Evolutionary conservation across 2,797 vertebrate genomes (phyloP).

Genomic region (Ambastaia sidthimunki): DNA sequence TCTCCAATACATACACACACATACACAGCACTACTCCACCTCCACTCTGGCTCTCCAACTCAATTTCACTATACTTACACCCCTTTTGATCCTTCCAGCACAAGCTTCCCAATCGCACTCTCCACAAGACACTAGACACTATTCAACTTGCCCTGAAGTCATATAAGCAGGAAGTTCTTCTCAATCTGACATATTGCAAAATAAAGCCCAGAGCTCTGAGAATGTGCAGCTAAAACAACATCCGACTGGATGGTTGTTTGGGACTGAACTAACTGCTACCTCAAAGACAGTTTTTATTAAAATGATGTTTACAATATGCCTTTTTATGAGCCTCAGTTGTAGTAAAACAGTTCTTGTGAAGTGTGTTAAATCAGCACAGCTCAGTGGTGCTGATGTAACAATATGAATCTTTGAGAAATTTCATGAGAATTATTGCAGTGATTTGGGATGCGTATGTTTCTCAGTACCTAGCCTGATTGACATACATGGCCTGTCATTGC

Average conservation of each 20-base stretch:
- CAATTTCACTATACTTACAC: conserved; percentile 50
- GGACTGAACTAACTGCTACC: conserved; percentile 28
- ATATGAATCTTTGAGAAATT: conserved; percentile 46
- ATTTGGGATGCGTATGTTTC: conserved; percentile 17
- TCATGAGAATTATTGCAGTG: conserved; percentile 33
- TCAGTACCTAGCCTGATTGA: neutral
- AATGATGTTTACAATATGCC: conserved; percentile 48
- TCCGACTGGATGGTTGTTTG: conserved; percentile 30
- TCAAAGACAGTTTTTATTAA: conserved; percentile 50
- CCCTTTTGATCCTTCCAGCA: conserved; percentile 46
- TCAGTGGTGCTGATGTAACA: conserved; percentile 50
- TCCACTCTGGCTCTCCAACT: conserved; percentile 33
- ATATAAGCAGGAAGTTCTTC: conserved; percentile 51
- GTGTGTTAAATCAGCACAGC: conserved; percentile 46
- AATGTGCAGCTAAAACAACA: conserved; percentile 19
- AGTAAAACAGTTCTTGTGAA: conserved; percentile 44
- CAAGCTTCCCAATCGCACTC: conserved; percentile 48
- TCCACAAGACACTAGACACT: conserved; percentile 46
- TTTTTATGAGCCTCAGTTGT: conserved; percentile 40
- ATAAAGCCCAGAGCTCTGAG: conserved; percentile 36
- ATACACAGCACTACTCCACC: conserved; percentile 44
- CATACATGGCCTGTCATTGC: conserved; percentile 36
- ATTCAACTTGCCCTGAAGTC: conserved; percentile 51
- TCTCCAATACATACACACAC: conserved; percentile 39
- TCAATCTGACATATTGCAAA: conserved; percentile 35